These are phyloP conservation scores for Pelusios castaneus DNA, from an alignment of 2,113 vertebrate species.

Conservation along the genomic window DNA sequence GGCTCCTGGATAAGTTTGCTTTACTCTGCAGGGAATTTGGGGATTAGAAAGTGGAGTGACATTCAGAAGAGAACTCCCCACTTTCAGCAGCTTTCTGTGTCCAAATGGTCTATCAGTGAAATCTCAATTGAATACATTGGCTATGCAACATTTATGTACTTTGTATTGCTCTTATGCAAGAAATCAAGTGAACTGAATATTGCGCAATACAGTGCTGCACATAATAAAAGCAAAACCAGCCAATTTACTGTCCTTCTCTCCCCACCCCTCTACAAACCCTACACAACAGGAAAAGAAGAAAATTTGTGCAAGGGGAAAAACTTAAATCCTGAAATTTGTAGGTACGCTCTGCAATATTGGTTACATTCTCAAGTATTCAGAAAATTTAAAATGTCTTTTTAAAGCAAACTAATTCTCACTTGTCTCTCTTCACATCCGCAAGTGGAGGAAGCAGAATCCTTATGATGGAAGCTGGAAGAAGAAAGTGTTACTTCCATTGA, in stretches of 20 bases:
- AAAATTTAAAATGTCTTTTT: constrained; percentile 44
- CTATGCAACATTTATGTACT: not conserved
- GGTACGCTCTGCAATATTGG: not conserved
- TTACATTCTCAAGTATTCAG: constrained; percentile 19
- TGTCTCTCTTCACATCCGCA: constrained; percentile 69
- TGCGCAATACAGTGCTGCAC: not conserved
- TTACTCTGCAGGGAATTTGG: fast-evolving
- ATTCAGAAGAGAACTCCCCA: not conserved
- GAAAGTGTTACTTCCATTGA: fast-evolving
- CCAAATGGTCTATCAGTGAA: not conserved
- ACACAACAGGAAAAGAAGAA: not conserved
- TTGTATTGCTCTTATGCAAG: not conserved
- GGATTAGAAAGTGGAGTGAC: not conserved
- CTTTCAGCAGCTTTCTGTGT: not conserved
- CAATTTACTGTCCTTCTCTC: not conserved
- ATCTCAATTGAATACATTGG: not conserved
- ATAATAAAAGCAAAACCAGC: not conserved
- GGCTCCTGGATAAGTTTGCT: not conserved
- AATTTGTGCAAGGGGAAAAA: not conserved
- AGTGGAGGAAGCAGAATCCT: constrained; percentile 57
- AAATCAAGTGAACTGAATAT: fast-evolving
- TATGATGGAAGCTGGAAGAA: constrained; percentile 16
- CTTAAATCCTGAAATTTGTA: not conserved
- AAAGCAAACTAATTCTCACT: constrained; percentile 72
- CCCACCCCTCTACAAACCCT: not conserved